These are phyloP conservation scores for Drepanosiphum platanoidis DNA, from an alignment of 2,888 invertebrate genomes.

Conservation along the genomic window DNA sequence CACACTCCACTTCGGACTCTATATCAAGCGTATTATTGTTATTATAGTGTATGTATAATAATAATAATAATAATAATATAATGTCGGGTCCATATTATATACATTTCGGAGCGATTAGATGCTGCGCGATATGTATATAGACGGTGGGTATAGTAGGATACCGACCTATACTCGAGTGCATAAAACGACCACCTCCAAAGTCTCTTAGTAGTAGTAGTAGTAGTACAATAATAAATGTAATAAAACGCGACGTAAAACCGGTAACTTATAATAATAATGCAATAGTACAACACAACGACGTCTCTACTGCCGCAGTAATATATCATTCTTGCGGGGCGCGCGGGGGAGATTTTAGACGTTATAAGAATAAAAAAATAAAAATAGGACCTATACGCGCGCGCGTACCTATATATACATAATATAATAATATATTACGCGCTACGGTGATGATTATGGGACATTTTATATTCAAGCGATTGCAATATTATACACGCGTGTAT, in stretches of 20 bases:
- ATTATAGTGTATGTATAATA: too few relatives aligned
- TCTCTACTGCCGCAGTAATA: slow-evolving; percentile 1
- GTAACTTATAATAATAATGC: slow-evolving; percentile 14
- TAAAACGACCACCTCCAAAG: neutral
- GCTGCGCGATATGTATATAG: neutral
- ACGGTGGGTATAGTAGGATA: neutral
- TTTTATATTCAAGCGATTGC: slow-evolving; percentile 21
- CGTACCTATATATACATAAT: neutral
- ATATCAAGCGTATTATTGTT: too few relatives aligned
- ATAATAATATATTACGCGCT: neutral
- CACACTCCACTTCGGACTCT: too few relatives aligned
- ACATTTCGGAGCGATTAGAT: neutral
- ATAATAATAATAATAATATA: too few relatives aligned
- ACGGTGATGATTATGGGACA: neutral
- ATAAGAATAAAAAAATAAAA: neutral
- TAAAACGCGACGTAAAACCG: slow-evolving; percentile 19
- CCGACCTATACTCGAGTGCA: neutral
- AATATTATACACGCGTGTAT: neutral
- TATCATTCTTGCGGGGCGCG: neutral
- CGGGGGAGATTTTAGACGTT: neutral
- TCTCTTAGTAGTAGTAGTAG: neutral
- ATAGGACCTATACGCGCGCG: neutral
- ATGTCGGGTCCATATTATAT: too few relatives aligned
- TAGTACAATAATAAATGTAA: neutral
- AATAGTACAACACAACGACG: neutral